A percentile compares a stretch with the other conserved stretches of the same genome.
phyloP scores from a whole-genome alignment of 2,888 invertebrate species.

The Barypeithes pellucidus region DNA sequence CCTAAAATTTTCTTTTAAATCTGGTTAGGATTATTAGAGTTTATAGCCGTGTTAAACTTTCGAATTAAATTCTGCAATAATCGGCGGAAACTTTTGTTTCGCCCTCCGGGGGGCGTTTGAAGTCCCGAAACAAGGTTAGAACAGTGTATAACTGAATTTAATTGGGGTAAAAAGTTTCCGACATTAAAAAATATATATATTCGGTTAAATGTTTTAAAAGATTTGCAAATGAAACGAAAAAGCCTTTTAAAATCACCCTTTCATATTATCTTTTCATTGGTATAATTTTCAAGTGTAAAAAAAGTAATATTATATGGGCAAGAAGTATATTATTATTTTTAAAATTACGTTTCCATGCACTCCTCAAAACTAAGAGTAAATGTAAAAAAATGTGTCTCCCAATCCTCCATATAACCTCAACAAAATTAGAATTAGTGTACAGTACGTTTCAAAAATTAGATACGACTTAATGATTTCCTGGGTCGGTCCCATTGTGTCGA shows the following conservation, averaged over 20 bases:
- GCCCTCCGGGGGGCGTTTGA: conserved; percentile 22
- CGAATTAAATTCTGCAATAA: conserved; percentile 48
- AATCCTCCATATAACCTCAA: too few relatives aligned
- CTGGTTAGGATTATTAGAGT: conserved; percentile 49
- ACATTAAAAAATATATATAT: conserved; percentile 10
- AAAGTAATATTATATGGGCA: too few relatives aligned
- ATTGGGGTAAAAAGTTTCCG: conserved; percentile 24
- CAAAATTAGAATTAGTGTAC: too few relatives aligned
- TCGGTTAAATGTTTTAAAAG: conserved; percentile 6
- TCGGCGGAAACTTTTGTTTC: conserved; percentile 43
- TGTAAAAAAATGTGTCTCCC: too few relatives aligned
- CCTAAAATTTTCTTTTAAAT: conserved; percentile 47
- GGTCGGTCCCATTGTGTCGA: too few relatives aligned
- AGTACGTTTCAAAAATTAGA: too few relatives aligned
- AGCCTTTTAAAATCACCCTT: not conserved
- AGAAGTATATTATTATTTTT: too few relatives aligned
- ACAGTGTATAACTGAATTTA: conserved; percentile 20
- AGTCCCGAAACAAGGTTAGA: conserved; percentile 16
- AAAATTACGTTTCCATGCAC: too few relatives aligned
- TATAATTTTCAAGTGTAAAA: too few relatives aligned
- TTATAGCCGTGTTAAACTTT: conserved; percentile 45
- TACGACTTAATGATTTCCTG: too few relatives aligned
- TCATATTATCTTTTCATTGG: too few relatives aligned
- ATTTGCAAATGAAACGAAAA: not conserved
- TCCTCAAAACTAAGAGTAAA: too few relatives aligned